phyloP scores from a whole-genome alignment of 2,113 vertebrate genomes.

The Equus quagga region DNA sequence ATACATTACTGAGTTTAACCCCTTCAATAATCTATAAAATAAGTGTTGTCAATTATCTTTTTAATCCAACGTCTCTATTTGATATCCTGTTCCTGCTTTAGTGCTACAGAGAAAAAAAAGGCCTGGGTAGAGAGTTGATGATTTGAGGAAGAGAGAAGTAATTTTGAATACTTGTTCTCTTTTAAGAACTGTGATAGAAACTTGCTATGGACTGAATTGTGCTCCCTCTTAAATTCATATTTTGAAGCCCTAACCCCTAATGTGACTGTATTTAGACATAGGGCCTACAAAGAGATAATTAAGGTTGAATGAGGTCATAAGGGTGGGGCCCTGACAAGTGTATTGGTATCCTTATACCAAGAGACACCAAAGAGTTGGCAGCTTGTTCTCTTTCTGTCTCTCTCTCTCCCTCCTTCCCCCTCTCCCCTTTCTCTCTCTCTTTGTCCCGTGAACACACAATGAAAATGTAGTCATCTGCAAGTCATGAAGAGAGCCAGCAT shows the following conservation, averaged over 20 bases:
- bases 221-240: background rate
- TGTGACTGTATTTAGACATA: background rate
- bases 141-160: background rate
- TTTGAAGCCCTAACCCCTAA: background rate
- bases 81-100: background rate
- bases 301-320: background rate
- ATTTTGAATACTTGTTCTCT: background rate
- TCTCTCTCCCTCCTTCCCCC: background rate
- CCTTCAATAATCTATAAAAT: background rate
- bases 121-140: background rate
- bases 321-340: background rate
- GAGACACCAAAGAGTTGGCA: background rate
- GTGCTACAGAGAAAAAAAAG: background rate
- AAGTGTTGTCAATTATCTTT: background rate
- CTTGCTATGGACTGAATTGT: background rate
- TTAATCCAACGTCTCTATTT: background rate
- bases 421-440: background rate
- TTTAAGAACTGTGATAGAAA: background rate
- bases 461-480: background rate
- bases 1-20: background rate
- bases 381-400: background rate
- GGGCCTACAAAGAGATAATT: background rate
- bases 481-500: background rate
- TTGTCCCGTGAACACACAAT: background rate
- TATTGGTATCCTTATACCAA: background rate